Conservation (phyloP, 2,797 vertebrate species). For the Propithecus deckenii region DNA sequence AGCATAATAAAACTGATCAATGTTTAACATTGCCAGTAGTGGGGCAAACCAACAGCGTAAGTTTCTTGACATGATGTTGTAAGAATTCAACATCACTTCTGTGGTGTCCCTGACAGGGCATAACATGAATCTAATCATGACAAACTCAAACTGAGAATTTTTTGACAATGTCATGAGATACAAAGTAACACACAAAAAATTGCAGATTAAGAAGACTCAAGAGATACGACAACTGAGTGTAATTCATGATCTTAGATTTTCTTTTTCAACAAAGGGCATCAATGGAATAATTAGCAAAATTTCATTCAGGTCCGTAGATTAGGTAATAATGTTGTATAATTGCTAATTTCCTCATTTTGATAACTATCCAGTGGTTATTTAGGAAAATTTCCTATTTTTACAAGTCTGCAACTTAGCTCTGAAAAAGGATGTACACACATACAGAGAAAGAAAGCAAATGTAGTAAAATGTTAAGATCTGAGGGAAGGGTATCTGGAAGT, state of each 20-base stretch:
- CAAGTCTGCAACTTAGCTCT: neutral
- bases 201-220: slow-evolving; percentile 6
- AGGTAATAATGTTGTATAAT: neutral
- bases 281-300: slow-evolving; percentile 27
- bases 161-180: neutral
- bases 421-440: neutral
- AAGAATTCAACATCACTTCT: neutral
- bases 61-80: neutral
- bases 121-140: neutral
- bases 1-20: slow-evolving; percentile 8
- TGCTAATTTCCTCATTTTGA: slow-evolving; percentile 39
- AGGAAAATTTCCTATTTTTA: neutral
- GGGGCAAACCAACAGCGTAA: neutral
- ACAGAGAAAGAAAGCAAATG: slow-evolving; percentile 1
- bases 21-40: neutral
- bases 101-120: neutral
- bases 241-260: neutral
- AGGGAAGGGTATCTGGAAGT: neutral
- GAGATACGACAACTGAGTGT: neutral
- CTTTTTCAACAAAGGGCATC: neutral
- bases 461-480: neutral
- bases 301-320: neutral
- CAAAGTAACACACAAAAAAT: neutral
- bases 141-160: neutral
- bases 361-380: neutral